Percentiles rank a stretch among this genome's conserved stretches.
Evolutionary conservation across 2,888 invertebrate species (phyloP).

Genomic region (Dolichomitus sp.): DNA sequence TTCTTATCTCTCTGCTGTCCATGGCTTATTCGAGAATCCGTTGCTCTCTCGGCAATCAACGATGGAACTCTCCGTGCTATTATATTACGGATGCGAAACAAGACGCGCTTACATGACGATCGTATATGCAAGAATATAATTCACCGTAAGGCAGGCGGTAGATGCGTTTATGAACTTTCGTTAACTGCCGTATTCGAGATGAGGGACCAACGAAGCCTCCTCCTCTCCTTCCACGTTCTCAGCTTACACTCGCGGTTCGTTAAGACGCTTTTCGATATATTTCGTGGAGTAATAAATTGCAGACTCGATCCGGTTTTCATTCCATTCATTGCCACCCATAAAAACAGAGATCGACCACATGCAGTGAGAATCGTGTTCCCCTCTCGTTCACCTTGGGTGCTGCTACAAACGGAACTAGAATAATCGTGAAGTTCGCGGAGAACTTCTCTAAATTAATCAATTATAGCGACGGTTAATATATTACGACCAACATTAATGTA

Average conservation of each 20-base stretch:
- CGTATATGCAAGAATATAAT: constrained; percentile 41
- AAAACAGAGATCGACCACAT: constrained; percentile 52
- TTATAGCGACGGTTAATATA: constrained; percentile 17
- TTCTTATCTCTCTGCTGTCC: neutral
- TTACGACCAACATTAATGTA: constrained; percentile 51
- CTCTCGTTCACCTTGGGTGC: neutral
- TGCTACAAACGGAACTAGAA: constrained; percentile 3
- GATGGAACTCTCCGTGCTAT: constrained; percentile 11
- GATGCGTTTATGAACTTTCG: constrained; percentile 46
- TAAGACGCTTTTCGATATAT: constrained; percentile 37
- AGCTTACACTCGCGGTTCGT: constrained; percentile 40
- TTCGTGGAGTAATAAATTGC: constrained; percentile 45
- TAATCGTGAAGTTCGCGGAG: constrained; percentile 17
- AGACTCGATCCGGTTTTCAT: constrained; percentile 55
- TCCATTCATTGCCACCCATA: constrained; percentile 51
- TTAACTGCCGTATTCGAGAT: constrained; percentile 9
- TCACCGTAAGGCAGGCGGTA: constrained; percentile 16
- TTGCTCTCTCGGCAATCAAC: constrained; percentile 16
- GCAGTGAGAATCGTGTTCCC: constrained; percentile 32
- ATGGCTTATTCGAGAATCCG: constrained; percentile 1
- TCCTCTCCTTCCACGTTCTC: neutral
- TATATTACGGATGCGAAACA: constrained; percentile 17
- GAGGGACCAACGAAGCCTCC: neutral
- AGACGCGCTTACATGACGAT: neutral
- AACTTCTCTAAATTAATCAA: constrained; percentile 41